phyloP scores from a whole-genome alignment of 2,888 invertebrate species.

The Tenthredo scrophulariae region DNA sequence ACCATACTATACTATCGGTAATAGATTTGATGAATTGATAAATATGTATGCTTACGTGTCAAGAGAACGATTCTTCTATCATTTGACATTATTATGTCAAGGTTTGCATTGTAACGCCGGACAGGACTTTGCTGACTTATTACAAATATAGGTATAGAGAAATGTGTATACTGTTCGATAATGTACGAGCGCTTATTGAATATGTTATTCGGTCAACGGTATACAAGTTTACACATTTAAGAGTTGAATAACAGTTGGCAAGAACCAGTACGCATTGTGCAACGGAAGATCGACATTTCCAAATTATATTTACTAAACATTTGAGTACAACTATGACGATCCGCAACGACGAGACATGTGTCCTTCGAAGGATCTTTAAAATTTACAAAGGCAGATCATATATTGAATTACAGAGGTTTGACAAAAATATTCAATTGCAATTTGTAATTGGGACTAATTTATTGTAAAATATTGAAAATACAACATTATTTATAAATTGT shows the following conservation, averaged over 20 bases:
- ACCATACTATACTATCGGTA: background rate
- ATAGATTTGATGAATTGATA: background rate
- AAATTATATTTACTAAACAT: background rate
- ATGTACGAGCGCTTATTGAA: background rate
- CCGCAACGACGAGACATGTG: too few relatives aligned
- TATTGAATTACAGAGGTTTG: background rate
- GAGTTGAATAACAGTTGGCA: background rate
- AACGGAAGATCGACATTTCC: background rate
- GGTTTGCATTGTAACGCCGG: background rate
- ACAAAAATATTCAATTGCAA: conserved; percentile 25
- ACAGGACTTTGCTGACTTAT: background rate
- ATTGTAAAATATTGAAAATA: conserved; percentile 42
- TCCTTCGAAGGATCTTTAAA: too few relatives aligned
- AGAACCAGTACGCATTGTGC: background rate
- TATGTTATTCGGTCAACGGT: background rate
- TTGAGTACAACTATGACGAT: too few relatives aligned
- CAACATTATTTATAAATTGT: conserved; percentile 38
- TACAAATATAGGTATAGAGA: background rate
- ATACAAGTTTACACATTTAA: background rate
- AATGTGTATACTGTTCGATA: background rate
- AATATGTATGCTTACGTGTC: background rate
- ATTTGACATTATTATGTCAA: background rate
- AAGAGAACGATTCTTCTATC: background rate
- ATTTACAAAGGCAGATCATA: background rate
- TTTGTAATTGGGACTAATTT: conserved; percentile 27